A percentile compares a stretch with the other conserved stretches of the same genome.
phyloP scores from a whole-genome alignment of 2,888 invertebrate species.

The Cataglyphis livida region DNA sequence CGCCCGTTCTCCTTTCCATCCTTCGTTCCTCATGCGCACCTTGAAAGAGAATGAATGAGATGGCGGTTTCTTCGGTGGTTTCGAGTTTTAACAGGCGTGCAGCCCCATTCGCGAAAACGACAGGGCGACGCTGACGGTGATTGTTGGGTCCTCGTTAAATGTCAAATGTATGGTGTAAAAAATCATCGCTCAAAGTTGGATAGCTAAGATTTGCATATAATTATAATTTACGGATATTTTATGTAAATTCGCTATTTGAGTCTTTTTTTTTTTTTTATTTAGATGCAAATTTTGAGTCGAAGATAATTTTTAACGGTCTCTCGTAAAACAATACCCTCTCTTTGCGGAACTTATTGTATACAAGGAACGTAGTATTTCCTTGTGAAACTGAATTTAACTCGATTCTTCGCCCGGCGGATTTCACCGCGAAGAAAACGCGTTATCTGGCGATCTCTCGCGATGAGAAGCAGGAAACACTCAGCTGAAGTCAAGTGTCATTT shows the following conservation, averaged over 20 bases:
- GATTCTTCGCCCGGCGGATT: constrained; percentile 53
- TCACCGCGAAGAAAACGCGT: constrained; percentile 63
- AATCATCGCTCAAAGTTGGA: constrained; percentile 41
- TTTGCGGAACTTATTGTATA: neutral
- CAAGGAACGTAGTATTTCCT: neutral
- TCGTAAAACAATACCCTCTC: neutral
- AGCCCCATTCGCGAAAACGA: constrained; percentile 71
- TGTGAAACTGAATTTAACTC: constrained; percentile 32
- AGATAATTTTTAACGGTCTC: neutral
- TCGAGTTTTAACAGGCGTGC: constrained; percentile 69
- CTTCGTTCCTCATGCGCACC: constrained; percentile 47
- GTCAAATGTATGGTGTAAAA: constrained; percentile 24
- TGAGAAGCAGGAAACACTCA: constrained; percentile 73
- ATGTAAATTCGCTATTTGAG: neutral
- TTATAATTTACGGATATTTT: neutral
- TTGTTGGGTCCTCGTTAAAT: constrained; percentile 65
- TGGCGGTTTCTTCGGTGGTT: constrained; percentile 71
- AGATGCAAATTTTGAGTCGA: neutral
- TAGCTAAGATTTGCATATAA: neutral
- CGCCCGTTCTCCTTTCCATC: constrained; percentile 33
- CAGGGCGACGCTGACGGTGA: constrained; percentile 54
- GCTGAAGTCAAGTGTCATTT: constrained; percentile 70
- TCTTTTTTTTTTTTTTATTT: neutral
- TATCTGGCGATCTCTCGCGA: constrained; percentile 66
- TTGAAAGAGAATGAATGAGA: constrained; percentile 74